Base-by-base conservation (phyloP, 1,140 invertebrate species). In the Mylabris phalerata region DNA sequence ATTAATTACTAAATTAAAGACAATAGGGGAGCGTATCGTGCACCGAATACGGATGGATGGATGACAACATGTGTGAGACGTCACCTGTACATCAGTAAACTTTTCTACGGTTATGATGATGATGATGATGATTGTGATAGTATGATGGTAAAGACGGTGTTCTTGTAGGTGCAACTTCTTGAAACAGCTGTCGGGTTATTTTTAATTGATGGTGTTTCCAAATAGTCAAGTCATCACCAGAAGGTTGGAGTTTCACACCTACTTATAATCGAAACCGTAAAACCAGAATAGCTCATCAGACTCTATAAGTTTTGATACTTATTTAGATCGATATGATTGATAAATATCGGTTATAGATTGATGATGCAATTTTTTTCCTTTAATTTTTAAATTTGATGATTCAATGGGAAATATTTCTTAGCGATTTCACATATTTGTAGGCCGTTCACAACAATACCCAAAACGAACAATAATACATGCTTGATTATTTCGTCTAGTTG, bases 181-280 rank as follows among this genome's bases (percentile, higher is more conserved):
- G 26, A 45, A 10, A 25, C 60, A 62, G 63, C 60, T 61, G 60
- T 65, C 63, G 62, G 59, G 52, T 63, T 62, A 55, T 50, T 63
- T 67, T 65, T 67, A 67, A 67, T 67, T 65, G 63, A 67, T 65
- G 59, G 60, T 57, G 55, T 41, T 32, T 49, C 27, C 46, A 65
- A 67, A 65, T 55, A 57, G 65, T 63, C 48, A 44, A 58, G 65
- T 67, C 65, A 67, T 63, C 40, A 57, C 50, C 65, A 64, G 65
- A 67, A 64, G 63, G 65, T 60, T 61, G 60, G 60, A 64, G 62
- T 62, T 67, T 64, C 60, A 64, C 63, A 67, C 62, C 63, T 67
- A 67, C 60, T 62, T 61, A 54, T 61, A 64, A 67, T 64, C 59
- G 57, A 61, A 32, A 32, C 32, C 61, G 51, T 54, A 49, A 61